Conservation (phyloP, 2,888 invertebrate genomes). For the Oxytorus armatus region DNA sequence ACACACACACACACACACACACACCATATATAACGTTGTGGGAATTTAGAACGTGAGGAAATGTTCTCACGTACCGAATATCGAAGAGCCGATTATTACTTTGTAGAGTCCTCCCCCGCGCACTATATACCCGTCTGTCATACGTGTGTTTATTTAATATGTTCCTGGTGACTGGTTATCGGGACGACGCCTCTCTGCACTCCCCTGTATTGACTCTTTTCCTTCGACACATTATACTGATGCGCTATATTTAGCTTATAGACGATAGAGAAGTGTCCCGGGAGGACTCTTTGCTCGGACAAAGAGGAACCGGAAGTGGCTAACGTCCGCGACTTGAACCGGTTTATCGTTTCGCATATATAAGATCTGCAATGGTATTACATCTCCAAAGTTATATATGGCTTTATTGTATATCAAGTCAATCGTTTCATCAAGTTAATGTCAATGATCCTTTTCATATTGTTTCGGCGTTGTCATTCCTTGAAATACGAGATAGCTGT, state of each 20-base stretch:
- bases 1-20: neutral
- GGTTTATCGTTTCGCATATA: conserved; percentile 46
- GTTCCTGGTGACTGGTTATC: conserved; percentile 2
- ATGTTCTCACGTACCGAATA: conserved; percentile 65
- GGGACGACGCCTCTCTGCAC: conserved; percentile 24
- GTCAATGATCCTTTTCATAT: neutral
- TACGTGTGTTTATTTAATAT: conserved; percentile 15
- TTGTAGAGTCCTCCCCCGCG: conserved; percentile 14
- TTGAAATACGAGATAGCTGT: too few relatives aligned
- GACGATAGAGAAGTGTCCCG: conserved; percentile 34
- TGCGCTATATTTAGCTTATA: conserved; percentile 21
- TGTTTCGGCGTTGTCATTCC: too few relatives aligned
- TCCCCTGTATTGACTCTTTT: conserved; percentile 14
- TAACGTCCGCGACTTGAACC: conserved; percentile 27
- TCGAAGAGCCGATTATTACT: conserved; percentile 61
- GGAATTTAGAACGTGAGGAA: conserved; percentile 48
- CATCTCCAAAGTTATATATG: neutral
- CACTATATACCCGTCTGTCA: conserved; percentile 1
- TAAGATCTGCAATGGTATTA: neutral
- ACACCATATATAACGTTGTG: neutral
- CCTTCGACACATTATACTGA: neutral
- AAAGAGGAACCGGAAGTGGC: conserved; percentile 63
- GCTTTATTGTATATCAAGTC: neutral
- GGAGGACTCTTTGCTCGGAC: conserved; percentile 30
- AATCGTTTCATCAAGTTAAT: neutral